A percentile compares a stretch with the other conserved stretches of the same genome.
These are phyloP conservation scores for Machimus atricapillus DNA, from an alignment of 2,888 invertebrate species.

Conservation along the genomic window DNA sequence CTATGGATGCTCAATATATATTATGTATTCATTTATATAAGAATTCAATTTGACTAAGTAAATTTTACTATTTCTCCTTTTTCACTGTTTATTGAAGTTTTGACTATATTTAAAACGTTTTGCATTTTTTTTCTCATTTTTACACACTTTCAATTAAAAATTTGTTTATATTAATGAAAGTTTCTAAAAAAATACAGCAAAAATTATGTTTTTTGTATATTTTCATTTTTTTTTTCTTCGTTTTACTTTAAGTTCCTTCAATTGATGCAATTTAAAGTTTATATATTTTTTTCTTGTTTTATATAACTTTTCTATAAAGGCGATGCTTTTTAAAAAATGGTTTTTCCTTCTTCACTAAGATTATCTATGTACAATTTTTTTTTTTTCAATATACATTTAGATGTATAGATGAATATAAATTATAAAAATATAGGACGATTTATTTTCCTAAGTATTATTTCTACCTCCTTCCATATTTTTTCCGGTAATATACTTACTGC, in stretches of 20 bases:
- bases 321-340: slow-evolving; percentile 45
- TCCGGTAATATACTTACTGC: slow-evolving; percentile 26
- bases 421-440: slow-evolving; percentile 48
- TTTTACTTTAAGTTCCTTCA: slow-evolving; percentile 27
- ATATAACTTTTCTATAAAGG: slow-evolving; percentile 44
- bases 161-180: slow-evolving; percentile 36
- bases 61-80: slow-evolving; percentile 44
- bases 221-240: neutral
- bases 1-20: slow-evolving; percentile 34
- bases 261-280: slow-evolving; percentile 33
- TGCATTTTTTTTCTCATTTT: slow-evolving; percentile 29
- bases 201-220: slow-evolving; percentile 36
- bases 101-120: slow-evolving; percentile 23
- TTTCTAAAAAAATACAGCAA: slow-evolving; percentile 43
- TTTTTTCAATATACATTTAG: slow-evolving; percentile 42
- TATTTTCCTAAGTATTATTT: slow-evolving; percentile 31
- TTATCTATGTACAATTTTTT: slow-evolving; percentile 42
- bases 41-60: slow-evolving; percentile 46
- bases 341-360: slow-evolving; percentile 35
- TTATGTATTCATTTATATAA: slow-evolving; percentile 40
- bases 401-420: slow-evolving; percentile 46
- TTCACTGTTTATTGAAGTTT: slow-evolving; percentile 31
- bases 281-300: slow-evolving; percentile 22
- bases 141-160: neutral
- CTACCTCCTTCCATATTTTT: neutral